Base-by-base conservation (phyloP, 2,797 vertebrate genomes). In the Neopelma chrysocephalum region DNA sequence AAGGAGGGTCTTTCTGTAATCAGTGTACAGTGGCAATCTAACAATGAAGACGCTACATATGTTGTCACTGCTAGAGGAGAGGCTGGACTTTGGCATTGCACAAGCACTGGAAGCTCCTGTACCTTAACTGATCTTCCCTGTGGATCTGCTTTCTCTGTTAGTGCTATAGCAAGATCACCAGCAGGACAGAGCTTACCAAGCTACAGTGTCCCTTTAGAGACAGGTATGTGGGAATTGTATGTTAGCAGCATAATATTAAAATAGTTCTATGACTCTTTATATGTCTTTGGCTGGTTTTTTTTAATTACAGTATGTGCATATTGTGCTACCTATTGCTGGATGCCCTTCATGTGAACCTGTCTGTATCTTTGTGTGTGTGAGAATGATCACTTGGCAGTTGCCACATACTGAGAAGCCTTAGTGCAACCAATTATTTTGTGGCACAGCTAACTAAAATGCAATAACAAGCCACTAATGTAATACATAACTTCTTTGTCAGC, bases 111-210 rank as follows among this genome's bases (percentile, higher is more conserved):
- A 27, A 97, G 87, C 83, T 97, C 94, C 51, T 98, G 98, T 38
- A 48, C 97, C 75, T 62, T 99, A 82, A 60, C 54, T 5, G 95
- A 97, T 90, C 97, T 99, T 73, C 98, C 98, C 56, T 99, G 99
- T 34, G 99, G 99, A 87, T 98, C 98, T 21, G 47, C 89, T 65
- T 99, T 98, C 78, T 98, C 98, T 9, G 91, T 99, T 94, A 98
- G 96, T 6, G 98, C 94, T 31, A 91, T 92, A 36, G 99, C 99
- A 6, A 97, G 79, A 62, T 98, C 98, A 10, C 29, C 82, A 11
- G 98, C 96, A 2, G 99, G 99, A 53, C 82, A 70, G 48, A 99
- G 99, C 94, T 98, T 99, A 83, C 98, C 99, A 87, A 99, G 99
- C 97, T 99, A 98, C 98, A 98, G 97, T 4, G 79, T 98, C 22